Conservation (phyloP, 64 coral and sea anemone genomes). For the Anthopleura sola region DNA sequence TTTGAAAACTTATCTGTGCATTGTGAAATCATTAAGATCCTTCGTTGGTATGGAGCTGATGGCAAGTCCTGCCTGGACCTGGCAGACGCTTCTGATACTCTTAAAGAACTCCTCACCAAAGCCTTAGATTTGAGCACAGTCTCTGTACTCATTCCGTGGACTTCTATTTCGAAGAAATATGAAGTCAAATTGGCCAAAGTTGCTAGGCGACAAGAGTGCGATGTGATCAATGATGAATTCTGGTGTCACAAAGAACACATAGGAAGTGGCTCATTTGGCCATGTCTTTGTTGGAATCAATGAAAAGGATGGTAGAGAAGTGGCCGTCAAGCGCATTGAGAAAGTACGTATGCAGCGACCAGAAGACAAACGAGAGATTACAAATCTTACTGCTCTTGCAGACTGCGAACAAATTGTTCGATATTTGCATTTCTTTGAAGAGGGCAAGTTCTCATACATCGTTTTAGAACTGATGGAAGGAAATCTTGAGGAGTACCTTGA, state of each 20-base stretch:
- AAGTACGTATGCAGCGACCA: too few relatives aligned
- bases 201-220: not conserved
- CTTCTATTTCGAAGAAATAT: constrained; percentile 4
- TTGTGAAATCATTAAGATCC: not conserved
- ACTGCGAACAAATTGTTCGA: too few relatives aligned
- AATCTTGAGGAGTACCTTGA: constrained; percentile 3
- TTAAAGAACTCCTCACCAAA: not conserved
- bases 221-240: not conserved
- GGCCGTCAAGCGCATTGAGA: constrained; percentile 15
- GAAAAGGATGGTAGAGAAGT: not conserved
- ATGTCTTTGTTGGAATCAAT: too few relatives aligned
- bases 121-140: too few relatives aligned
- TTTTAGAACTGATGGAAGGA: too few relatives aligned
- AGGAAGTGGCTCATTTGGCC: too few relatives aligned
- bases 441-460: too few relatives aligned
- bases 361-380: too few relatives aligned
- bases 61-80: not conserved
- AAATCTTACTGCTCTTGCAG: too few relatives aligned
- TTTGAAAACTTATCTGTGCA: too few relatives aligned
- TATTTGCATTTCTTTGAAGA: too few relatives aligned
- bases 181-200: constrained; percentile 5
- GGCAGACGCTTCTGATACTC: not conserved
- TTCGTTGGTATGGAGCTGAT: not conserved
- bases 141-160: not conserved
- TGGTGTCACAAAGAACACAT: too few relatives aligned